Conservation (phyloP, 2,888 invertebrate species). For the Meghimatium bilineatum region DNA sequence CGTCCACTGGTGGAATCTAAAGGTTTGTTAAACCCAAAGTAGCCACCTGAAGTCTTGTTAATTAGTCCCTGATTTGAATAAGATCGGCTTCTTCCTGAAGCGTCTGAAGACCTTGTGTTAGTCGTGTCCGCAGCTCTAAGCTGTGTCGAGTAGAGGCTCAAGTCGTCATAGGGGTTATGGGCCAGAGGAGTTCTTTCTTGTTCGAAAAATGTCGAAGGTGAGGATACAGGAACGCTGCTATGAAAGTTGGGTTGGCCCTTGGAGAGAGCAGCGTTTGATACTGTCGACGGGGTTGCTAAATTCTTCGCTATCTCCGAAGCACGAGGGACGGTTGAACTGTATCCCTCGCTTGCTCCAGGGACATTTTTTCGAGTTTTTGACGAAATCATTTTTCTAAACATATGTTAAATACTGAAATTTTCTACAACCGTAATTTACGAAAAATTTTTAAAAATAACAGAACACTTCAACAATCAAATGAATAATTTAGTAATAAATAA, state of each 20-base stretch:
- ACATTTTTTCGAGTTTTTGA: constrained; percentile 25
- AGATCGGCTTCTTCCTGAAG: not conserved
- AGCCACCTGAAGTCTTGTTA: constrained; percentile 14
- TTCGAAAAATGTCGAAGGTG: not conserved
- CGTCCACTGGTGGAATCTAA: not conserved
- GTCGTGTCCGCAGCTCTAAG: constrained; percentile 33
- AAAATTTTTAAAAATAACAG: not conserved
- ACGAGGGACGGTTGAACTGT: constrained; percentile 19
- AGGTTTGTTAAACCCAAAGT: constrained; percentile 32
- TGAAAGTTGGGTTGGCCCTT: not conserved
- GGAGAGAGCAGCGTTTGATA: not conserved
- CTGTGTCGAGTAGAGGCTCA: constrained; percentile 42
- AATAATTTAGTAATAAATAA: not conserved
- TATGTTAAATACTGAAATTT: not conserved
- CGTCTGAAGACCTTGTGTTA: not conserved
- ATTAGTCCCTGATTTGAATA: constrained; percentile 1
- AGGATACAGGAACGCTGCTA: not conserved
- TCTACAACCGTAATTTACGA: not conserved
- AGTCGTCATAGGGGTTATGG: constrained; percentile 44
- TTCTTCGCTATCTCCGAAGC: constrained; percentile 38
- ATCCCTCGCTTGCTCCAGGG: constrained; percentile 8
- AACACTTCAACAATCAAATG: not conserved
- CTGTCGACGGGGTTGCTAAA: constrained; percentile 26
- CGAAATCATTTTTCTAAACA: constrained; percentile 32
- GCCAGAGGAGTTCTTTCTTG: not conserved